A percentile compares a stretch with the other conserved stretches of the same genome.
Conservation (phyloP, 2,888 invertebrate species). For the Leptinotarsa juncta region DNA sequence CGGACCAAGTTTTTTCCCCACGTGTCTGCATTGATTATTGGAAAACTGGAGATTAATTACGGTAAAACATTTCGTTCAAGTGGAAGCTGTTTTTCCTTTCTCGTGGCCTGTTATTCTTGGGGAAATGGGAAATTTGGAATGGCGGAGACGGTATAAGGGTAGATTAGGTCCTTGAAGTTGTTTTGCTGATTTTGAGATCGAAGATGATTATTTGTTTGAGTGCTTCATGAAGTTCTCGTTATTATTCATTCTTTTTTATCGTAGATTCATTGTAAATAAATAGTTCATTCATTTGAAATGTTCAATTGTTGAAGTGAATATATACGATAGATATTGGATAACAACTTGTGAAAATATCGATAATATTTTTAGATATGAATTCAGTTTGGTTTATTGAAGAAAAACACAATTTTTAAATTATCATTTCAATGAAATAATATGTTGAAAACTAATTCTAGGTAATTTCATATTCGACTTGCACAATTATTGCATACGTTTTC, state of each 20-base stretch:
- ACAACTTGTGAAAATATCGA: no score
- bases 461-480: no score
- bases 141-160: slow-evolving; percentile 31
- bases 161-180: slow-evolving; percentile 34
- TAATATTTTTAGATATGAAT: no score
- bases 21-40: slow-evolving; percentile 50
- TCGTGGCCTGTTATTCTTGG: slow-evolving; percentile 34
- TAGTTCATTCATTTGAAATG: slow-evolving; percentile 4
- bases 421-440: no score
- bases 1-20: slow-evolving; percentile 41
- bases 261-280: neutral
- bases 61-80: slow-evolving; percentile 47
- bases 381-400: no score
- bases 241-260: neutral
- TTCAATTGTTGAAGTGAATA: neutral
- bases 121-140: slow-evolving; percentile 44
- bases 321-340: no score
- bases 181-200: slow-evolving; percentile 21
- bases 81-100: slow-evolving; percentile 43
- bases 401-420: no score
- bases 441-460: no score
- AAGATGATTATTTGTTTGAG: slow-evolving; percentile 15
- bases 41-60: slow-evolving; percentile 49
- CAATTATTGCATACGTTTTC: no score
- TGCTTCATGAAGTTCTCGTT: neutral